A percentile compares a stretch with the other conserved stretches of the same genome.
These are phyloP conservation scores for Rhinolophus ferrumequinum DNA, from an alignment of 2,113 vertebrate genomes.

Conservation along the genomic window DNA sequence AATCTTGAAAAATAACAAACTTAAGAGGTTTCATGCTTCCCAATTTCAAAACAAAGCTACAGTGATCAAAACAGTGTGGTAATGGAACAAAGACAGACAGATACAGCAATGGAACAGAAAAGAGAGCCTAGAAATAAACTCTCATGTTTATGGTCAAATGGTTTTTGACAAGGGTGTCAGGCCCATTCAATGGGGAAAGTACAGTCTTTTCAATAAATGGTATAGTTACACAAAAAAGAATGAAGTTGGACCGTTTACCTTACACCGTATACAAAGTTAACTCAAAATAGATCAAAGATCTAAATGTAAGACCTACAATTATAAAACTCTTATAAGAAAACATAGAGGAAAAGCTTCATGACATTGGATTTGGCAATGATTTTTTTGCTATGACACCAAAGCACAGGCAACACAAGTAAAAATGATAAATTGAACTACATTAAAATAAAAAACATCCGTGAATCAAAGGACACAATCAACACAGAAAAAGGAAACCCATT, in stretches of 20 bases:
- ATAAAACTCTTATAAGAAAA: slow-evolving; percentile 11
- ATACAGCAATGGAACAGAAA: not conserved
- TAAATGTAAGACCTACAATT: not conserved
- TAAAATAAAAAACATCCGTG: not conserved
- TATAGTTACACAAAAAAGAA: not conserved
- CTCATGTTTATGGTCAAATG: not conserved
- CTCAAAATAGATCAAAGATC: not conserved
- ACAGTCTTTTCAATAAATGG: not conserved
- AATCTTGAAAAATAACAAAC: not conserved
- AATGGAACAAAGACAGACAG: not conserved
- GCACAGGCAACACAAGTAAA: not conserved
- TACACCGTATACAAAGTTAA: not conserved
- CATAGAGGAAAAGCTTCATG: not conserved
- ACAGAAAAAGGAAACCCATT: not conserved
- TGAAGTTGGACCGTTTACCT: not conserved
- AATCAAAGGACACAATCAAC: not conserved
- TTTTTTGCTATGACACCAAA: not conserved
- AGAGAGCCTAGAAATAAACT: no score
- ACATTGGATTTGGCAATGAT: not conserved
- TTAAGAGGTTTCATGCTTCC: not conserved
- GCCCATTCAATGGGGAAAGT: not conserved
- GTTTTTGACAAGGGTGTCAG: not conserved
- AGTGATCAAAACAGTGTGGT: not conserved
- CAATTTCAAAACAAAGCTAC: not conserved
- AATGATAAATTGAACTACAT: not conserved